phyloP scores from a whole-genome alignment of 2,888 invertebrate genomes.

The Gasteruption jaculator region DNA sequence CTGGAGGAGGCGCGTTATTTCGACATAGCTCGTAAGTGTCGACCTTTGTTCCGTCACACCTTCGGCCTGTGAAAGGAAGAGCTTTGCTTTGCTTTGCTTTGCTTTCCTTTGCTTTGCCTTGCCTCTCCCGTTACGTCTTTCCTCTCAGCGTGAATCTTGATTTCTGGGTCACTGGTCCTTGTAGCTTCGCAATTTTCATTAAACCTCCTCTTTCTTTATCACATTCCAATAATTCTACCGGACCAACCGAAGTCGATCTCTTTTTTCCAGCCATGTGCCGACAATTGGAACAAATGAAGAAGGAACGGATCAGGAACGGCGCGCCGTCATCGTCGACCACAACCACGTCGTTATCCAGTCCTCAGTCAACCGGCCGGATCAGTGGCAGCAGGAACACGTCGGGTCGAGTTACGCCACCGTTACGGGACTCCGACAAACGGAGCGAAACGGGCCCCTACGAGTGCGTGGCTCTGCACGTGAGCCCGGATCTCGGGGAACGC shows the following conservation, averaged over 20 bases:
- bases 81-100: too few relatives aligned
- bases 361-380: conserved; percentile 43
- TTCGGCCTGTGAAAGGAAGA: too few relatives aligned
- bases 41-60: neutral
- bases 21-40: conserved; percentile 76
- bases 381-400: conserved; percentile 21
- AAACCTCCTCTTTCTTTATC: too few relatives aligned
- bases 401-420: conserved; percentile 13
- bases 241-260: too few relatives aligned
- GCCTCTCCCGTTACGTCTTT: too few relatives aligned
- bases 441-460: conserved; percentile 58
- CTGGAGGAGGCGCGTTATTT: conserved; percentile 89
- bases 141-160: too few relatives aligned
- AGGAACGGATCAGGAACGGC: conserved; percentile 63
- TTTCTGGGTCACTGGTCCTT: too few relatives aligned
- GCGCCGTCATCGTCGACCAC: conserved; percentile 24
- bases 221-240: too few relatives aligned
- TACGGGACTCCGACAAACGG: conserved; percentile 31
- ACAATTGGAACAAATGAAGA: conserved; percentile 69
- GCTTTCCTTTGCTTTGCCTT: too few relatives aligned
- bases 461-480: conserved; percentile 75
- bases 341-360: conserved; percentile 29
- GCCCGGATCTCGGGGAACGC: conserved; percentile 75
- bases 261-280: conserved; percentile 64
- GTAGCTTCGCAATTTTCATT: too few relatives aligned